These are phyloP conservation scores for Pyrocephalus nanus DNA, from an alignment of 2,797 vertebrate species.

Conservation along the genomic window DNA sequence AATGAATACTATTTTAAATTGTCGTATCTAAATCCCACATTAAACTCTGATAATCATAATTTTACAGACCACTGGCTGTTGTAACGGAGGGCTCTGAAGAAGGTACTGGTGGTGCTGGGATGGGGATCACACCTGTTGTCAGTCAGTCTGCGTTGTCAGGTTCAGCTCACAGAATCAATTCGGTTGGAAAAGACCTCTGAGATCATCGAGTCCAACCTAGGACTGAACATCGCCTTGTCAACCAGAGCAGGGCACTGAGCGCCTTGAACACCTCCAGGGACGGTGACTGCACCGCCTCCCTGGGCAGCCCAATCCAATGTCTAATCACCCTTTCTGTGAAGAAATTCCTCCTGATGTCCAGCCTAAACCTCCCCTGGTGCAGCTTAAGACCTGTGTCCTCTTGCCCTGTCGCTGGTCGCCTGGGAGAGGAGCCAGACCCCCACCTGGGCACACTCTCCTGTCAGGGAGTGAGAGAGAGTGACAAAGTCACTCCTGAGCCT, in stretches of 20 bases:
- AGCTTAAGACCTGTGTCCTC: not conserved
- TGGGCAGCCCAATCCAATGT: not conserved
- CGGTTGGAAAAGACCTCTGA: not conserved
- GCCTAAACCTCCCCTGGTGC: no score
- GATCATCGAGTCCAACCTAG: rapidly evolving
- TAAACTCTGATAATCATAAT: not conserved
- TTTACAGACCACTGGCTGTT: not conserved
- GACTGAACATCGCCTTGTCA: not conserved
- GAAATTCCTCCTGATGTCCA: not conserved
- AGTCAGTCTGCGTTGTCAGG: not conserved
- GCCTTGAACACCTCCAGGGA: not conserved
- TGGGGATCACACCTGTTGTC: not conserved
- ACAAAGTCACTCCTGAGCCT: not conserved
- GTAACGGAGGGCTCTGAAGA: not conserved
- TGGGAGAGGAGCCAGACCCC: rapidly evolving
- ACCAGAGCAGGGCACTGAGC: no score
- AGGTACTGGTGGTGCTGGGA: not conserved
- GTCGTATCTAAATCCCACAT: not conserved
- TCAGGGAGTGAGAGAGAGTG: not conserved
- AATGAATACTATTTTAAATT: not conserved
- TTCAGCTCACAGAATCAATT: not conserved
- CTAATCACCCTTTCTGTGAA: not conserved
- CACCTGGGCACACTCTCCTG: rapidly evolving
- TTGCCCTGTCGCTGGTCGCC: rapidly evolving
- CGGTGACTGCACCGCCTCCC: not conserved